Conservation (phyloP, 2,113 vertebrate species). For the Cochlearius cochlearius region DNA sequence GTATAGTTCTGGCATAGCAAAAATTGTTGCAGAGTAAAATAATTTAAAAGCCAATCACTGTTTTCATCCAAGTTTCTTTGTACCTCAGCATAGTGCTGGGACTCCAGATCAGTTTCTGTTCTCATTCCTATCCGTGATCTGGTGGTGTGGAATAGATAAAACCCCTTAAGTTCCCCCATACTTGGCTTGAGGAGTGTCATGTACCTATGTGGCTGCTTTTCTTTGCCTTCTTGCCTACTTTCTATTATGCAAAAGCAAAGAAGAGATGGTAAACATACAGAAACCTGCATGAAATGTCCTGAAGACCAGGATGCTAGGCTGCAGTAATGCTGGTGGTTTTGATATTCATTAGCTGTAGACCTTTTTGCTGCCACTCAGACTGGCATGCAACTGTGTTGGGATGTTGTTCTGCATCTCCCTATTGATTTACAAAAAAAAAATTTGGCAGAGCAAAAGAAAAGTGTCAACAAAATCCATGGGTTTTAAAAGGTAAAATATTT, state of each 20-base stretch:
- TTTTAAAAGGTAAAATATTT: slow-evolving; percentile 22
- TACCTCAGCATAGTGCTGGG: not conserved
- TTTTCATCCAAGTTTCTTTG: not conserved
- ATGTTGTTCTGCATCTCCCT: not conserved
- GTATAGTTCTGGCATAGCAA: not conserved
- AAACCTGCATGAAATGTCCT: not conserved
- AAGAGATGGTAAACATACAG: not conserved
- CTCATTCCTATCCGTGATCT: not conserved
- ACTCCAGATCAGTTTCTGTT: not conserved
- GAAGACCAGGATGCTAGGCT: not conserved
- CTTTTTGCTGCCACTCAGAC: not conserved
- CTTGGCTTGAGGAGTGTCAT: not conserved
- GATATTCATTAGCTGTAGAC: not conserved
- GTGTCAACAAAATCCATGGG: not conserved
- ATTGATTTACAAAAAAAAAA: not conserved
- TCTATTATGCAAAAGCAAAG: not conserved
- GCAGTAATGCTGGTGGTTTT: not conserved
- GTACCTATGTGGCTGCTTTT: not conserved
- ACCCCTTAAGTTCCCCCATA: accelerated
- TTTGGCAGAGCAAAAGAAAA: not conserved
- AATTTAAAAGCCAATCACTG: not conserved
- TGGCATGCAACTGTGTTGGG: not conserved
- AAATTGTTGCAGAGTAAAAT: not conserved
- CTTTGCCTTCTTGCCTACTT: not conserved
- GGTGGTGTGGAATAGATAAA: not conserved